A percentile compares a stretch with the other conserved stretches of the same genome.
phyloP scores from a whole-genome alignment of 2,113 vertebrate species.

The Eulacestoma nigropectus region DNA sequence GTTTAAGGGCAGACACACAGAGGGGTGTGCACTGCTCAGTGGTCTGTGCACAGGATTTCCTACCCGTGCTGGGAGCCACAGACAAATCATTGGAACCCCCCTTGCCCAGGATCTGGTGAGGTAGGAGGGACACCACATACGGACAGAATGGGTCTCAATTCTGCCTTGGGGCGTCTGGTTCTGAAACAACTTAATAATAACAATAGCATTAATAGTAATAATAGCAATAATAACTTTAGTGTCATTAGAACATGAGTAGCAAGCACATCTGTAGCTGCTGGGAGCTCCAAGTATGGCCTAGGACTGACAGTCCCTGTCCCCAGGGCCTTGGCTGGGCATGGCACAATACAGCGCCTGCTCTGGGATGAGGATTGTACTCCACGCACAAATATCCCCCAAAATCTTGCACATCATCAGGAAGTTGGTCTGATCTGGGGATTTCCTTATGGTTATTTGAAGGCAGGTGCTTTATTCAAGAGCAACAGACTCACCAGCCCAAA shows the following conservation, averaged over 20 bases:
- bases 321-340: neutral
- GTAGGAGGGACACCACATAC: neutral
- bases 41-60: neutral
- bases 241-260: neutral
- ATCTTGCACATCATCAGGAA: neutral
- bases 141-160: neutral
- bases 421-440: neutral
- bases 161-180: neutral
- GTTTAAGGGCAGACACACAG: neutral
- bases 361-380: neutral
- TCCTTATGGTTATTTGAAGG: neutral
- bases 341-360: neutral
- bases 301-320: neutral
- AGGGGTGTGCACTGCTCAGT: fast-evolving
- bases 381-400: neutral
- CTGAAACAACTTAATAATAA: neutral
- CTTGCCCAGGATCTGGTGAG: neutral
- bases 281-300: neutral
- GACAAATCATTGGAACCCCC: neutral
- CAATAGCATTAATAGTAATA: neutral
- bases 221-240: neutral
- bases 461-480: neutral
- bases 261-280: neutral
- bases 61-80: neutral
- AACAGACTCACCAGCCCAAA: neutral